phyloP scores from a whole-genome alignment of 2,888 invertebrate species.

The Acanthoscelides obtectus region DNA sequence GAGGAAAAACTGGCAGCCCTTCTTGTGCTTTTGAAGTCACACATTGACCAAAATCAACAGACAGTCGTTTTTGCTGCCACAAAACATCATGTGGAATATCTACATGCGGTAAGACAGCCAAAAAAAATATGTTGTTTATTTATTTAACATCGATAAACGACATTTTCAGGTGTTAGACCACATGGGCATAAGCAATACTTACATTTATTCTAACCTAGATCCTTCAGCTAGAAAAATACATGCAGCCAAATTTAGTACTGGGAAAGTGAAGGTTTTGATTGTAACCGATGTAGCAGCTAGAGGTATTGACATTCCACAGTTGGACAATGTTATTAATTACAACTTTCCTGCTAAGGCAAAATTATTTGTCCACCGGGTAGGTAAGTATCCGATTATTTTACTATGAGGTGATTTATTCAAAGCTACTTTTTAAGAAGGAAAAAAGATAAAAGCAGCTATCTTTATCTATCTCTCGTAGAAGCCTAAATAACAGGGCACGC shows the following conservation, averaged over 20 bases:
- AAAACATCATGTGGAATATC: slow-evolving; percentile 96
- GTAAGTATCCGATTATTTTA: slow-evolving; percentile 59
- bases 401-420: too few relatives aligned
- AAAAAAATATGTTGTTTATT: neutral
- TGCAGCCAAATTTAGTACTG: slow-evolving; percentile 80
- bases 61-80: slow-evolving; percentile 96
- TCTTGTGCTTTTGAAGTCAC: slow-evolving; percentile 73
- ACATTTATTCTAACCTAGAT: slow-evolving; percentile 93
- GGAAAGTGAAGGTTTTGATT: slow-evolving; percentile 77
- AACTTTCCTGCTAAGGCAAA: slow-evolving; percentile 97
- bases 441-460: too few relatives aligned
- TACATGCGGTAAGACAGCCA: slow-evolving; percentile 66
- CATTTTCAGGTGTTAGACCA: slow-evolving; percentile 62
- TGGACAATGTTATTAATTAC: slow-evolving; percentile 95
- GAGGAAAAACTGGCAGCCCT: slow-evolving; percentile 87
- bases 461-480: too few relatives aligned
- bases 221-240: slow-evolving; percentile 92
- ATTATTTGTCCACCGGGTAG: slow-evolving; percentile 96
- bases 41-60: slow-evolving; percentile 68
- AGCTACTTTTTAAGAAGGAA: too few relatives aligned
- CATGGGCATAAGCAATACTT: slow-evolving; percentile 78
- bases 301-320: slow-evolving; percentile 92
- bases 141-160: neutral
- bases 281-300: slow-evolving; percentile 98
- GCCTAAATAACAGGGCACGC: too few relatives aligned